A percentile compares a stretch with the other conserved stretches of the same genome.
Evolutionary conservation across 2,113 vertebrate genomes (phyloP).

Genomic region (Tragelaphus imberbis): DNA sequence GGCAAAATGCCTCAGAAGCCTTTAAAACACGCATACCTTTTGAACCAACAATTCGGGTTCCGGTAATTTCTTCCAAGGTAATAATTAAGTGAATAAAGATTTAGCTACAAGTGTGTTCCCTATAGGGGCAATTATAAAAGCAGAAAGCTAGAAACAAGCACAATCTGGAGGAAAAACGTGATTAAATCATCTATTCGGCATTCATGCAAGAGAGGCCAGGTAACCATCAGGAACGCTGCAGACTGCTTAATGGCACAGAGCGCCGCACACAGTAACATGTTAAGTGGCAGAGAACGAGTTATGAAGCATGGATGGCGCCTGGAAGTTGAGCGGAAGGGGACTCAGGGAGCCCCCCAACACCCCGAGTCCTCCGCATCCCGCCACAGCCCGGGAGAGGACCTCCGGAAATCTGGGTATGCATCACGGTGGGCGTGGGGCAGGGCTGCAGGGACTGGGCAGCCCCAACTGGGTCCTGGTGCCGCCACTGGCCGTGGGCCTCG

Average conservation of each 20-base stretch:
- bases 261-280: too few relatives aligned
- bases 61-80: conserved; percentile 42
- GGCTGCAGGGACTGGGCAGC: background rate
- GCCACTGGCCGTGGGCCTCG: too few relatives aligned
- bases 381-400: background rate
- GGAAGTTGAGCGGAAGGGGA: too few relatives aligned
- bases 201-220: background rate
- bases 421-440: background rate
- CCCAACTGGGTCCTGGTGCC: too few relatives aligned
- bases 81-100: conserved; percentile 60
- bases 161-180: background rate
- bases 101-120: conserved; percentile 43
- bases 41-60: conserved; percentile 19
- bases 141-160: conserved; percentile 3
- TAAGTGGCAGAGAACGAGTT: background rate
- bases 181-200: background rate
- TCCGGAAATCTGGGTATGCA: background rate
- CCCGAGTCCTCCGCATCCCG: background rate
- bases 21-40: background rate
- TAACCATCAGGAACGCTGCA: background rate
- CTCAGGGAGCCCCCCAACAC: background rate
- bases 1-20: background rate
- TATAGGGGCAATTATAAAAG: conserved; percentile 34
- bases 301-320: accelerated
- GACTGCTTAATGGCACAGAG: background rate